Conservation (phyloP, 2,797 vertebrate genomes). For the Poeciliopsis paucimaculata region DNA sequence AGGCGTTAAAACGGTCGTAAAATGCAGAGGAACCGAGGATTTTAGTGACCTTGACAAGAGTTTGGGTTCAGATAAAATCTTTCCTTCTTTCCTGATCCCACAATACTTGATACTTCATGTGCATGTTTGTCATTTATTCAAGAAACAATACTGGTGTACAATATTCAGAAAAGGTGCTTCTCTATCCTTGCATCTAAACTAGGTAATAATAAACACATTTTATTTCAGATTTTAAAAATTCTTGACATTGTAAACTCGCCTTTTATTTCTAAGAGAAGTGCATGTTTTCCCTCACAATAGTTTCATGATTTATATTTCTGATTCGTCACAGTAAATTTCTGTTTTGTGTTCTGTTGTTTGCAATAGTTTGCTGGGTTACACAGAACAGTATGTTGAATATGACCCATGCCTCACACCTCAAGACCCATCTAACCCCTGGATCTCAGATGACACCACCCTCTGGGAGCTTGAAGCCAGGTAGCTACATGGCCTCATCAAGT, state of each 20-base stretch:
- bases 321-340: background rate
- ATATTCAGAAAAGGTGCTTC: constrained; percentile 17
- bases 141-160: constrained; percentile 24
- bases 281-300: background rate
- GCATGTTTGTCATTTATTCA: constrained; percentile 33
- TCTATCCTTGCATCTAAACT: constrained; percentile 5
- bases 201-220: constrained; percentile 3
- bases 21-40: constrained; percentile 51
- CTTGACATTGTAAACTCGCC: background rate
- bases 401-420: constrained; percentile 93
- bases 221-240: background rate
- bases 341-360: constrained; percentile 27
- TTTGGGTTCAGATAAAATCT: constrained; percentile 24
- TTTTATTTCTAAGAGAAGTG: background rate
- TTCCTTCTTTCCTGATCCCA: constrained; percentile 22
- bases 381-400: constrained; percentile 97
- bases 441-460: constrained; percentile 91
- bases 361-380: constrained; percentile 90
- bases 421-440: constrained; percentile 96
- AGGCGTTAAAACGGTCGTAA: constrained; percentile 61
- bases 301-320: background rate
- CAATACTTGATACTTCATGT: constrained; percentile 23
- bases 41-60: constrained; percentile 57
- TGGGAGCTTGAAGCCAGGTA: constrained; percentile 96
- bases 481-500: constrained; percentile 10